Evolutionary conservation across 2,113 vertebrate species (phyloP), one percentile per base, ranked within the genome.

Genomic region (Sorex fumeus): DNA sequence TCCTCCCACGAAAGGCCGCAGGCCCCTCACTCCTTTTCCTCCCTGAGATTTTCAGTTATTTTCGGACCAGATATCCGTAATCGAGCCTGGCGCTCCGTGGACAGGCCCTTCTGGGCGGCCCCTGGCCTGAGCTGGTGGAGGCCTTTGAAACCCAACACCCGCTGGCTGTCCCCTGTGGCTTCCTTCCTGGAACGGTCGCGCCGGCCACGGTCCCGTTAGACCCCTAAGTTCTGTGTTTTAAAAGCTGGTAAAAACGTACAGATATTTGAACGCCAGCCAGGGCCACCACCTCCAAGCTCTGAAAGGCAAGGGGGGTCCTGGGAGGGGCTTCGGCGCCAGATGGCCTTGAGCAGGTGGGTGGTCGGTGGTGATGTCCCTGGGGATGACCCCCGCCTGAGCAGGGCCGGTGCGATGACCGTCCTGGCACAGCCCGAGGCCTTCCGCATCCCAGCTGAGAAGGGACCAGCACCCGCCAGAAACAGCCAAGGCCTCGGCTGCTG

Each of bases 121-220:
- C 94, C 71, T 94, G 95, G 95, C 84, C 83, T 82, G 94, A 95
- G 84, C 84, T 97, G 96, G 40, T 96, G 90, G 27, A 92, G 94
- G 96, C 7, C 98, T 98, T 97, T 98, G 98, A 98, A 98, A 97
- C 95, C 0, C 6, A 97, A 97, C 96, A 95, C 97, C 97, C 89
- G 66, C 95, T 96, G 97, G 98, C 97, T 96, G 97, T 96, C 97
- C 97, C 91, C 71, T 93, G 94, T 94, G 75, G 95, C 96, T 97
- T 98, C 98, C 97, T 98, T 95, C 94, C 93, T 47, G 84, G 96
- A 96, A 96, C 97, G 30, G 3, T 89, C 96, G 94, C 95, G n/a
- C 93, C 76, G 96, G 96, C 89, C 77, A 96, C 0, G 6, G 95
- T 97, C 97, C 97, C 97, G 93, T 77, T 93, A 97, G 97, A 90